phyloP scores from a whole-genome alignment of 2,888 invertebrate genomes.

The Oxycera nigricornis region DNA sequence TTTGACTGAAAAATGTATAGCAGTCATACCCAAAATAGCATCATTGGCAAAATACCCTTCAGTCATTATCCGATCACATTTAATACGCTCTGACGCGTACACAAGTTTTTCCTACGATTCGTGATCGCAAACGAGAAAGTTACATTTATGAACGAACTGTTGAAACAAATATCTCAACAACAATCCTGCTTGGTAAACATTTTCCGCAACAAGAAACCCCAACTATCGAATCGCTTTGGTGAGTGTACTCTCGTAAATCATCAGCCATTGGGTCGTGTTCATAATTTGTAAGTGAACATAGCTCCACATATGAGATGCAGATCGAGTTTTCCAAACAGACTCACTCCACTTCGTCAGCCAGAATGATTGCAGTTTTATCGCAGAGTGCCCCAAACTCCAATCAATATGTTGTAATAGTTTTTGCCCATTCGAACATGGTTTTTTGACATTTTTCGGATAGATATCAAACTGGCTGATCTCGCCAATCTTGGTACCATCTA shows the following conservation, averaged over 20 bases:
- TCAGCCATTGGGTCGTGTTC: constrained; percentile 27
- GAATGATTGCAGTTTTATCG: not conserved
- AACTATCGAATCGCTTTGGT: not conserved
- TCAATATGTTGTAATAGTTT: not conserved
- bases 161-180: constrained; percentile 24
- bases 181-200: not conserved
- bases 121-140: too few relatives aligned
- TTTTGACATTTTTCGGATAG: constrained; percentile 30
- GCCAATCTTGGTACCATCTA: not conserved
- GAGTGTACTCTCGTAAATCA: constrained; percentile 12
- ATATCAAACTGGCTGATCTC: constrained; percentile 16
- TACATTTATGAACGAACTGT: not conserved
- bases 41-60: too few relatives aligned
- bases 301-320: constrained; percentile 24
- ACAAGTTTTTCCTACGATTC: too few relatives aligned
- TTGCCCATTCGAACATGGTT: constrained; percentile 22
- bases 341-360: not conserved
- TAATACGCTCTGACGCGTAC: too few relatives aligned
- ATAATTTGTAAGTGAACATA: constrained; percentile 35
- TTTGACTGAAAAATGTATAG: too few relatives aligned
- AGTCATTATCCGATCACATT: too few relatives aligned
- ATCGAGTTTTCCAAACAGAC: constrained; percentile 19
- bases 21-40: too few relatives aligned
- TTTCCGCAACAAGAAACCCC: constrained; percentile 18
- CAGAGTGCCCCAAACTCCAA: not conserved